Percentiles rank a stretch among this genome's conserved stretches.
These are phyloP conservation scores for Acrossocheilus fasciatus DNA, from an alignment of 2,797 vertebrate species.

Conservation along the genomic window DNA sequence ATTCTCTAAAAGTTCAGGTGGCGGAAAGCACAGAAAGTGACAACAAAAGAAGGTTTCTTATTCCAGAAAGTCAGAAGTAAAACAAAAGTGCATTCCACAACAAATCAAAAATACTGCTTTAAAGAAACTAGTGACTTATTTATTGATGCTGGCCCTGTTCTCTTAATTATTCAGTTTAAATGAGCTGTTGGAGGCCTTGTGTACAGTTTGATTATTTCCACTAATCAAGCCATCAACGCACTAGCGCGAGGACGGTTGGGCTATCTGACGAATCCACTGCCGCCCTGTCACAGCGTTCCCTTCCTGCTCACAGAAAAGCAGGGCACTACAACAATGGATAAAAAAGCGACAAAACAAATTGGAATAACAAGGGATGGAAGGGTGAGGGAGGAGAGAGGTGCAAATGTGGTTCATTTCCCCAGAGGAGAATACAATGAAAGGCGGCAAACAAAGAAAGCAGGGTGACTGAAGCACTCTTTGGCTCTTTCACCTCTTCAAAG, in stretches of 20 bases:
- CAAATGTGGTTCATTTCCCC: conserved; percentile 29
- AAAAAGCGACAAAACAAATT: not conserved
- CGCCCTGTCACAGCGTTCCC: not conserved
- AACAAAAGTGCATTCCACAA: not conserved
- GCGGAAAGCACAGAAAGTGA: conserved; percentile 9
- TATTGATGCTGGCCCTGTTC: conserved; percentile 19
- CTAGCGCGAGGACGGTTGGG: not conserved
- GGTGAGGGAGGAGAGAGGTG: conserved; percentile 10
- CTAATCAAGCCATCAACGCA: conserved; percentile 40
- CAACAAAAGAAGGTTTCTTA: conserved; percentile 1
- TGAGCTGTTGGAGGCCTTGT: conserved; percentile 17
- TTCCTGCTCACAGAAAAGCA: not conserved
- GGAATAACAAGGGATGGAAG: not conserved
- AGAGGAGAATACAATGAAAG: conserved; percentile 39
- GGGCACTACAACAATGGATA: not conserved
- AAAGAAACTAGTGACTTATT: conserved; percentile 18
- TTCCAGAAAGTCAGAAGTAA: not conserved
- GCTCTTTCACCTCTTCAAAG: conserved; percentile 40
- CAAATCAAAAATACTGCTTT: not conserved
- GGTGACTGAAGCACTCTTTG: conserved; percentile 2
- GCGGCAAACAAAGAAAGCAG: conserved; percentile 32
- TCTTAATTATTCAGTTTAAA: conserved; percentile 44
- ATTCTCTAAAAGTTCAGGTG: not conserved
- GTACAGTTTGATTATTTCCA: conserved; percentile 48
- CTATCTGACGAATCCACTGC: not conserved